These are phyloP conservation scores for Aphodius granarius DNA, from an alignment of 2,888 invertebrate genomes.

Conservation along the genomic window DNA sequence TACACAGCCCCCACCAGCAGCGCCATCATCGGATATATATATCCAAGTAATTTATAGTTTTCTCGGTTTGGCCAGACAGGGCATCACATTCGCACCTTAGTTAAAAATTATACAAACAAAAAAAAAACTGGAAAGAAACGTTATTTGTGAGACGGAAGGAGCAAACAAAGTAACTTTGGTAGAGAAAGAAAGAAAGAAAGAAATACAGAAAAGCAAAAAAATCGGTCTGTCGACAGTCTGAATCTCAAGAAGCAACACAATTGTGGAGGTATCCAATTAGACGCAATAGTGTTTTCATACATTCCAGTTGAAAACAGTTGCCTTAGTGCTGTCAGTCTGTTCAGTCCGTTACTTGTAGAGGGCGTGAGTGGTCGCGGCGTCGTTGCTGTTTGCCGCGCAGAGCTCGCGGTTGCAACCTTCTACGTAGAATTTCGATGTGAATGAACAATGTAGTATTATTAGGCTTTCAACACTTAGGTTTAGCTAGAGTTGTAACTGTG, in stretches of 20 bases:
- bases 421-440: slow-evolving; percentile 41
- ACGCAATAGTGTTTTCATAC: slow-evolving; percentile 53
- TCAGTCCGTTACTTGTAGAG: slow-evolving; percentile 28
- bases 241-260: slow-evolving; percentile 37
- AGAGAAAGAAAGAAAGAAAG: slow-evolving; percentile 13
- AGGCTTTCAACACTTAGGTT: slow-evolving; percentile 55
- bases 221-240: slow-evolving; percentile 41
- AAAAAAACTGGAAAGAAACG: slow-evolving; percentile 28
- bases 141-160: slow-evolving; percentile 14
- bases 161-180: slow-evolving; percentile 19
- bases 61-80: slow-evolving; percentile 1
- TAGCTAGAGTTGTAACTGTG: slow-evolving; percentile 57
- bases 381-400: slow-evolving; percentile 39
- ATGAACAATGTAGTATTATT: slow-evolving; percentile 53
- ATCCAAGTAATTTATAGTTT: background rate
- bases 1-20: background rate
- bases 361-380: slow-evolving; percentile 30
- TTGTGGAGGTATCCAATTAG: slow-evolving; percentile 38
- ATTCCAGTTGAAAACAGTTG: slow-evolving; percentile 56
- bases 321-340: slow-evolving; percentile 52
- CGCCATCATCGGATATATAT: background rate
- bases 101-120: slow-evolving; percentile 13
- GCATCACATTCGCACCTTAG: slow-evolving; percentile 22
- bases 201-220: slow-evolving; percentile 7
- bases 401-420: slow-evolving; percentile 1